A percentile compares a stretch with the other conserved stretches of the same genome.
Evolutionary conservation across 1,140 invertebrate genomes (phyloP).

Genomic region (Apolygus lucorum): DNA sequence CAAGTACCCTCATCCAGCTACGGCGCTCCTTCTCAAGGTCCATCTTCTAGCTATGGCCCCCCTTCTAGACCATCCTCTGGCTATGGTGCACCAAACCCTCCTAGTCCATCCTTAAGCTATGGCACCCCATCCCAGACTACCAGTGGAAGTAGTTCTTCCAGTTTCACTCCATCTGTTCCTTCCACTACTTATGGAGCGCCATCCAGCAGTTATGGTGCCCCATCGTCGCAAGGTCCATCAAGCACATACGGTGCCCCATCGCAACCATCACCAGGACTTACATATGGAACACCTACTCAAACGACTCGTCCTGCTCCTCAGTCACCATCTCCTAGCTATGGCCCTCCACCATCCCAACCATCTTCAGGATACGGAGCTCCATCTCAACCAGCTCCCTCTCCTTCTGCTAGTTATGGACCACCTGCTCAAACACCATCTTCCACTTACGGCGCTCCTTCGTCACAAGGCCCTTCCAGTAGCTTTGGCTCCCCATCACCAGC

Average conservation of each 20-base stretch:
- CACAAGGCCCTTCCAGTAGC: neutral
- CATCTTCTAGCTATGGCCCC: neutral
- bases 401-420: slow-evolving; percentile 29
- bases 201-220: neutral
- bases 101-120: too few relatives aligned
- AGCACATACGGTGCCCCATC: slow-evolving; percentile 26
- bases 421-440: slow-evolving; percentile 9
- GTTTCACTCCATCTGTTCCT: neutral
- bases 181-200: neutral
- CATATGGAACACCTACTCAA: neutral
- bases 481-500: neutral
- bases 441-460: slow-evolving; percentile 1
- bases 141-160: too few relatives aligned
- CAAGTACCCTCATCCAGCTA: slow-evolving; percentile 8
- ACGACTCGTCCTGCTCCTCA: neutral
- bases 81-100: slow-evolving; percentile 30
- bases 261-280: neutral
- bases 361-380: slow-evolving; percentile 5
- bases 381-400: neutral
- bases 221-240: neutral
- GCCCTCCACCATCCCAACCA: slow-evolving; percentile 20
- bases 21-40: neutral
- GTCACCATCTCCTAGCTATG: slow-evolving; percentile 29
- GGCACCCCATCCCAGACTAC: too few relatives aligned
- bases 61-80: slow-evolving; percentile 24